These are phyloP conservation scores for Parnassius apollo DNA, from an alignment of 2,888 invertebrate species.

Conservation along the genomic window DNA sequence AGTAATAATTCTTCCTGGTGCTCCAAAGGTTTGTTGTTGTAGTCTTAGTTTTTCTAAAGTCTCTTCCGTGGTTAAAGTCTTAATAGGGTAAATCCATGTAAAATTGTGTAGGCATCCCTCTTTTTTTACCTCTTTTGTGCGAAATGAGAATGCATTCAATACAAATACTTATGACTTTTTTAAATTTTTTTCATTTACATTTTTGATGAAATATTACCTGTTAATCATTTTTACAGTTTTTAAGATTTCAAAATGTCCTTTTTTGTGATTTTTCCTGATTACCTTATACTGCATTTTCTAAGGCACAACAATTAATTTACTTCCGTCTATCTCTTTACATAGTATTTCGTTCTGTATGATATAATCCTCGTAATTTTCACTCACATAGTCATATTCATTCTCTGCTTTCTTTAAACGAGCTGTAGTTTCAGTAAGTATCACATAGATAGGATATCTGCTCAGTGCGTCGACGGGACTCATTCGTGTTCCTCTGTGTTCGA, in stretches of 20 bases:
- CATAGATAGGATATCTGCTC: constrained; percentile 32
- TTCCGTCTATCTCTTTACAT: background rate
- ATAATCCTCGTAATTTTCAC: constrained; percentile 17
- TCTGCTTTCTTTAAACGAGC: constrained; percentile 28
- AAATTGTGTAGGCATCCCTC: constrained; percentile 47
- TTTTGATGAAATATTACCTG: constrained; percentile 32
- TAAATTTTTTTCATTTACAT: constrained; percentile 5
- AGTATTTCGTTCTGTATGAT: no score
- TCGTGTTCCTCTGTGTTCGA: no score
- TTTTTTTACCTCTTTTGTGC: constrained; percentile 30
- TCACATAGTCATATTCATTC: constrained; percentile 29
- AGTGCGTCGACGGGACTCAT: constrained; percentile 21
- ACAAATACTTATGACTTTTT: no score
- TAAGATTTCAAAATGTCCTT: background rate
- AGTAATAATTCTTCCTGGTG: no score
- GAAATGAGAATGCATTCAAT: no score
- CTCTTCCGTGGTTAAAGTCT: constrained; percentile 41
- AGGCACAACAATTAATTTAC: constrained; percentile 32
- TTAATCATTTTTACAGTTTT: constrained; percentile 17
- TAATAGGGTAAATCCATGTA: constrained; percentile 44
- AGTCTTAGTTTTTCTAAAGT: constrained; percentile 38
- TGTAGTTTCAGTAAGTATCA: constrained; percentile 15
- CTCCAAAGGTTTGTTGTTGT: constrained; percentile 37
- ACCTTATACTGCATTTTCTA: constrained; percentile 39
- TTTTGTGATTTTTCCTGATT: constrained; percentile 37